A percentile compares a stretch with the other conserved stretches of the same genome.
Conservation (phyloP, 2,888 invertebrate genomes). For the Drosophila recens region DNA sequence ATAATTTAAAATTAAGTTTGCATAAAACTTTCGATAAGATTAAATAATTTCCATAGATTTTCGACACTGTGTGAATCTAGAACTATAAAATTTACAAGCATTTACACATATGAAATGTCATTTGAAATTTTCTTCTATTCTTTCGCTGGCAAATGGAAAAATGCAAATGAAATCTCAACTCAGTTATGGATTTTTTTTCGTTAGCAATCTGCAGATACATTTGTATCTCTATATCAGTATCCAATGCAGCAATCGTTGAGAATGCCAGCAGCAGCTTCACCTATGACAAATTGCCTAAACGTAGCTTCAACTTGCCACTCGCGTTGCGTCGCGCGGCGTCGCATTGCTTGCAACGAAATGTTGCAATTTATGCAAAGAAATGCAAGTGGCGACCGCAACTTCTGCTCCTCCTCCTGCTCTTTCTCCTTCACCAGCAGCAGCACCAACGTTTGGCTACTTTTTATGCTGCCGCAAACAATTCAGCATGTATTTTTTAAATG, state of each 20-base stretch:
- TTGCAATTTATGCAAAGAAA: conserved; percentile 78
- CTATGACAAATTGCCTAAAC: conserved; percentile 76
- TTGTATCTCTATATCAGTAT: conserved; percentile 66
- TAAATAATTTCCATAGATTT: too few species aligned
- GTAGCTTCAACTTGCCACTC: conserved; percentile 62
- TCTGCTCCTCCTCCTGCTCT: not conserved
- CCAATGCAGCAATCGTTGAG: conserved; percentile 39
- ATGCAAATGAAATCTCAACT: conserved; percentile 18
- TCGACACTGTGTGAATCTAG: not conserved
- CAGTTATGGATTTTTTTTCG: conserved; percentile 10
- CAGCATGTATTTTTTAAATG: conserved; percentile 79
- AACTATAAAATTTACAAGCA: not conserved
- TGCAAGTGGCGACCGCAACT: conserved; percentile 56
- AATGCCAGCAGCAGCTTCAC: conserved; percentile 52
- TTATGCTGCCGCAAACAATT: conserved; percentile 78
- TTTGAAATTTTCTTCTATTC: not conserved
- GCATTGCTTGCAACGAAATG: conserved; percentile 35
- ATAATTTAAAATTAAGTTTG: too few species aligned
- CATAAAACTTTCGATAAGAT: too few species aligned
- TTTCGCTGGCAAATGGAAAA: not conserved
- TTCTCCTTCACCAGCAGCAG: not conserved
- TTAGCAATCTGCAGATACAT: conserved; percentile 39
- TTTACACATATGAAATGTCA: not conserved
- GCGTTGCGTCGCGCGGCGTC: conserved; percentile 12
- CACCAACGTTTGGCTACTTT: conserved; percentile 63